phyloP scores from a whole-genome alignment of 1,140 invertebrate species.

The Matsumurasca onukii region DNA sequence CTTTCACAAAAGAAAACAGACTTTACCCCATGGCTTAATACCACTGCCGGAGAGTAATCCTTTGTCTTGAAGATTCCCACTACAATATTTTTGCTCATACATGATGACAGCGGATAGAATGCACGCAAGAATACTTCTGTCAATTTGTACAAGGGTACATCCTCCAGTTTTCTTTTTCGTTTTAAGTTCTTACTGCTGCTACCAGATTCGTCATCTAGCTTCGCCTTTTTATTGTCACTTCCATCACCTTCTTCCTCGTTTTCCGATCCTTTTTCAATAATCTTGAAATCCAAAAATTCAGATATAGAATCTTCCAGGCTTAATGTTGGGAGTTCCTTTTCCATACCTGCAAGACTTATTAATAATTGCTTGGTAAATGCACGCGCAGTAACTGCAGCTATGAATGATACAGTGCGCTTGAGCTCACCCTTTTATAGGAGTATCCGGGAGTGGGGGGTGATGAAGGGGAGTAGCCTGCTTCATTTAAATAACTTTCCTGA shows the following conservation, averaged over 20 bases:
- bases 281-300: background rate
- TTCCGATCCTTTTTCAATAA: background rate
- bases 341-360: no score
- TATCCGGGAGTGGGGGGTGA: background rate
- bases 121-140: background rate
- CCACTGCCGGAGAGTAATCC: background rate
- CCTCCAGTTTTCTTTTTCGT: background rate
- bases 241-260: background rate
- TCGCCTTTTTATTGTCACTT: background rate
- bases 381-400: background rate
- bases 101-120: background rate
- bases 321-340: background rate
- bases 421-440: background rate
- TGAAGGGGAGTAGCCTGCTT: no score
- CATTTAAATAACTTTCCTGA: background rate
- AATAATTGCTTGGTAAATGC: no score
- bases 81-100: background rate
- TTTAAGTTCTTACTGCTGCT: background rate
- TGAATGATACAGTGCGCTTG: background rate
- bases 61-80: background rate
- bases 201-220: background rate
- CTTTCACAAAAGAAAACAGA: background rate
- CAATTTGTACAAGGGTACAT: background rate
- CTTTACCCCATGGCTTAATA: constrained; percentile 1
- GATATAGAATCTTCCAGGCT: background rate